phyloP scores from a whole-genome alignment of 2,888 invertebrate genomes.

The Stictocephala bisonia region DNA sequence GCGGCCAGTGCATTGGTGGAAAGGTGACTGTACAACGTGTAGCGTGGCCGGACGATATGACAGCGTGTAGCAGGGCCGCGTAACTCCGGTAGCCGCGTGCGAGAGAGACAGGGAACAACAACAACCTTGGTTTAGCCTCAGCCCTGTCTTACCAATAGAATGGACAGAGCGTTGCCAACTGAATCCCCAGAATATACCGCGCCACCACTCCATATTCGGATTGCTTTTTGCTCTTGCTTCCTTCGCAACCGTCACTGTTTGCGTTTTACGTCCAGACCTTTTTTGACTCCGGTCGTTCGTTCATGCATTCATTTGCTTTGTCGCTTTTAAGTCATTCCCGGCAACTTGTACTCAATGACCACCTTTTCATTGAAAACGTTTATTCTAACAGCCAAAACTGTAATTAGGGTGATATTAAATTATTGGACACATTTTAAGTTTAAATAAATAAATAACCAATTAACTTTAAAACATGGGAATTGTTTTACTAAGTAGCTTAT shows the following conservation, averaged over 20 bases:
- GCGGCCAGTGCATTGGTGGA: neutral
- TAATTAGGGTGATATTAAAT: too few species aligned
- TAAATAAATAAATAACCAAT: too few species aligned
- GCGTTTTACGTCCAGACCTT: too few species aligned
- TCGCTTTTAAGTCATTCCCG: too few species aligned
- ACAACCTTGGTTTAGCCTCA: slow-evolving; percentile 44
- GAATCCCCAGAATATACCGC: slow-evolving; percentile 1
- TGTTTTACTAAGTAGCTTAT: too few species aligned
- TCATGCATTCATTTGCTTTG: too few species aligned
- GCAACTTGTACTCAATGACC: too few species aligned
- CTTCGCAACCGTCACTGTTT: slow-evolving; percentile 2
- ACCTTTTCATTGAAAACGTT: too few species aligned
- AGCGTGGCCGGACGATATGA: slow-evolving; percentile 13
- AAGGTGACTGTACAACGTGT: slow-evolving; percentile 12
- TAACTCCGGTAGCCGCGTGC: slow-evolving; percentile 45
- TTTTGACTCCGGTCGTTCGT: too few species aligned
- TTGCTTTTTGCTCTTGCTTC: slow-evolving; percentile 33
- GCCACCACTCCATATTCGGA: slow-evolving; percentile 25
- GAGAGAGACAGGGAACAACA: slow-evolving; percentile 33
- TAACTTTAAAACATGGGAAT: too few species aligned
- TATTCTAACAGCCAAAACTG: too few species aligned
- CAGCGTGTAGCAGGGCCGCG: slow-evolving; percentile 43
- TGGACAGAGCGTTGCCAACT: slow-evolving; percentile 1
- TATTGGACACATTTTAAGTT: too few species aligned
- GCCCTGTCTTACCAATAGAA: slow-evolving; percentile 13